Conservation (phyloP, 2,113 vertebrate species). For the Cyphomyrus discorhynchus region DNA sequence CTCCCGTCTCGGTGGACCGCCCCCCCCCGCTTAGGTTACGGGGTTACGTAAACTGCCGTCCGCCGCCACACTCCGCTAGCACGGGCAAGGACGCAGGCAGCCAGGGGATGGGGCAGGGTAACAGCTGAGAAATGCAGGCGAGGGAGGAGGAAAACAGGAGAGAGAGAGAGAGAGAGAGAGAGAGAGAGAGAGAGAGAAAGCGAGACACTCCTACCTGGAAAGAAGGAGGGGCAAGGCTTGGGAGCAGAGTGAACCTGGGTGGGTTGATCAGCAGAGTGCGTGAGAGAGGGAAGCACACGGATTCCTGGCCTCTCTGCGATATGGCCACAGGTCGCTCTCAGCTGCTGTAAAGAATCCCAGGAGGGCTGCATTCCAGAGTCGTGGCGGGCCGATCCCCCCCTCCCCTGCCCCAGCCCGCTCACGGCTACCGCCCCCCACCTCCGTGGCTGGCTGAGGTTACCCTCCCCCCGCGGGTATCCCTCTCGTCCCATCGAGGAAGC, state of each 20-base stretch:
- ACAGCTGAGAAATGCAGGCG: not conserved
- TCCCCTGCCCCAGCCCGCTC: not conserved
- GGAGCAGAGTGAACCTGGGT: conserved; percentile 46
- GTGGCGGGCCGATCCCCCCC: not conserved
- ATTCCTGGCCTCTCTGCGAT: conserved; percentile 32
- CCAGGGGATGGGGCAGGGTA: not conserved
- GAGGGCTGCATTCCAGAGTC: conserved; percentile 51
- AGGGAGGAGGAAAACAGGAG: conserved; percentile 8
- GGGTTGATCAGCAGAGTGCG: conserved; percentile 33
- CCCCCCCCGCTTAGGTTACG: not conserved
- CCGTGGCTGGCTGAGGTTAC: not conserved
- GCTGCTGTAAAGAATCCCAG: conserved; percentile 48
- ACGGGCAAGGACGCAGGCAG: not conserved
- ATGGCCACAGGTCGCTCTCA: conserved; percentile 37
- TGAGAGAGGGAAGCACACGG: conserved; percentile 35
- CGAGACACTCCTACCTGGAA: conserved; percentile 53
- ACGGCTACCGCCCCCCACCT: not conserved
- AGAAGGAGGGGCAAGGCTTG: conserved; percentile 48
- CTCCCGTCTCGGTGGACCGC: not conserved
- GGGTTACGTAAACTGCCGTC: not conserved
- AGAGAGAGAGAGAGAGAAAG: conserved; percentile 27
- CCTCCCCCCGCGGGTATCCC: not conserved
- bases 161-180: conserved; percentile 20
- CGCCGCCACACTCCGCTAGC: not conserved
- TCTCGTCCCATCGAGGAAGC: not conserved